Evolutionary conservation across 2,888 invertebrate genomes (phyloP).

Genomic region (Conus canariensis): DNA sequence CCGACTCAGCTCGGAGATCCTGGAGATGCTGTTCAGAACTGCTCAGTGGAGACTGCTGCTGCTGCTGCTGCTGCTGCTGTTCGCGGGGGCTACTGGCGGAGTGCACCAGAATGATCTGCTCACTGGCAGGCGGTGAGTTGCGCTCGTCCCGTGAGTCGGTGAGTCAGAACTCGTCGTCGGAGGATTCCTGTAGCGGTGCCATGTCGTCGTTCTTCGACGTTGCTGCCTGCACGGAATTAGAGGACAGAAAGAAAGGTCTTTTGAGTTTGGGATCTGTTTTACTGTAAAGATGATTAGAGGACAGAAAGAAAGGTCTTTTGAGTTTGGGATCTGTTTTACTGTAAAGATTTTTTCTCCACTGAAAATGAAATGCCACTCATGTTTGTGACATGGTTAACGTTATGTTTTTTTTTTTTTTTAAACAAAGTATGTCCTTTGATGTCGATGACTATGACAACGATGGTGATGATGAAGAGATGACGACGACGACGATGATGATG

Average conservation of each 20-base stretch:
- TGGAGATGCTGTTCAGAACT: not conserved
- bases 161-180: conserved; percentile 45
- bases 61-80: not conserved
- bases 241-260: not conserved
- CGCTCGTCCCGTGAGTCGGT: conserved; percentile 15
- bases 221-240: conserved; percentile 22
- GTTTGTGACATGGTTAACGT: too few relatives aligned
- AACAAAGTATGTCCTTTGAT: too few relatives aligned
- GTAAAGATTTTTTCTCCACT: too few relatives aligned
- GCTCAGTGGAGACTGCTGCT: not conserved
- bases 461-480: too few relatives aligned
- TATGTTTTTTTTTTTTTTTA: too few relatives aligned
- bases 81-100: not conserved
- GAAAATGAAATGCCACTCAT: too few relatives aligned
- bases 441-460: too few relatives aligned
- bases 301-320: not conserved
- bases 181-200: conserved; percentile 36
- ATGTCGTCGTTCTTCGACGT: conserved; percentile 42
- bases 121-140: conserved; percentile 10
- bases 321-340: not conserved
- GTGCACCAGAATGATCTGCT: conserved; percentile 24
- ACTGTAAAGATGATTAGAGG: too few relatives aligned
- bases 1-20: not conserved
- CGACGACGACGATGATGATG: too few relatives aligned
- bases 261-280: not conserved